These are phyloP conservation scores for Oplegnathus fasciatus DNA, from an alignment of 2,113 vertebrate species.

Conservation along the genomic window DNA sequence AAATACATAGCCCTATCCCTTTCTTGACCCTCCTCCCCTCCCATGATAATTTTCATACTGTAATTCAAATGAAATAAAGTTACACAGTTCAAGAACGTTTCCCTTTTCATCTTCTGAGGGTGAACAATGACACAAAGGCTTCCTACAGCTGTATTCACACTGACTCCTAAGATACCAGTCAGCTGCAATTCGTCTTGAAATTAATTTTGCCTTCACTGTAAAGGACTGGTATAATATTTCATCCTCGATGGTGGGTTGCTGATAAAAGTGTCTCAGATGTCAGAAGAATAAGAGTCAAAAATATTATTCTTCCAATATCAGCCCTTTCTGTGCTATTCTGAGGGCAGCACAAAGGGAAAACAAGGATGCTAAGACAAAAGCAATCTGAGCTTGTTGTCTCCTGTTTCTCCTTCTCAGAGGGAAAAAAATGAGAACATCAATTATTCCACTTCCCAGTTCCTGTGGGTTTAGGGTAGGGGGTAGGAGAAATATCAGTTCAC, in stretches of 20 bases:
- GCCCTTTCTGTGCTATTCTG: conserved; percentile 61
- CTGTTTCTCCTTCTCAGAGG: conserved; percentile 43
- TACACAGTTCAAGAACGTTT: conserved; percentile 28
- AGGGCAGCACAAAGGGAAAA: conserved; percentile 52
- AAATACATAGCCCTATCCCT: neutral
- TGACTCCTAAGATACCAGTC: conserved; percentile 28
- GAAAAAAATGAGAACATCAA: conserved; percentile 55
- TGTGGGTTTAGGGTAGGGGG: conserved; percentile 44
- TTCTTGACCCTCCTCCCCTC: neutral
- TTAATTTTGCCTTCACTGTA: conserved; percentile 61
- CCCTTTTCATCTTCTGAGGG: conserved; percentile 39
- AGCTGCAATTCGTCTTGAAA: conserved; percentile 49
- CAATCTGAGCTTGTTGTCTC: conserved; percentile 63
- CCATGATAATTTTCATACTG: neutral
- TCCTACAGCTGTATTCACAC: conserved; percentile 41
- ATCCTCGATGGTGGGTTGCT: conserved; percentile 34
- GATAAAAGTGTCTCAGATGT: conserved; percentile 62
- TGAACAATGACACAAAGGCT: conserved; percentile 56
- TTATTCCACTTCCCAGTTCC: conserved; percentile 67
- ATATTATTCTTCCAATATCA: conserved; percentile 56
- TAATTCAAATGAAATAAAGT: conserved; percentile 44
- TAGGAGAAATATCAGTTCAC: conserved; percentile 50
- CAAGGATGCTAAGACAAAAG: conserved; percentile 61
- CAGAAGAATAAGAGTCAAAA: conserved; percentile 56
- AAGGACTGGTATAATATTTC: conserved; percentile 53